A percentile compares a stretch with the other conserved stretches of the same genome.
Evolutionary conservation across 2,888 invertebrate genomes (phyloP).

Genomic region (Scaptomyza parva): DNA sequence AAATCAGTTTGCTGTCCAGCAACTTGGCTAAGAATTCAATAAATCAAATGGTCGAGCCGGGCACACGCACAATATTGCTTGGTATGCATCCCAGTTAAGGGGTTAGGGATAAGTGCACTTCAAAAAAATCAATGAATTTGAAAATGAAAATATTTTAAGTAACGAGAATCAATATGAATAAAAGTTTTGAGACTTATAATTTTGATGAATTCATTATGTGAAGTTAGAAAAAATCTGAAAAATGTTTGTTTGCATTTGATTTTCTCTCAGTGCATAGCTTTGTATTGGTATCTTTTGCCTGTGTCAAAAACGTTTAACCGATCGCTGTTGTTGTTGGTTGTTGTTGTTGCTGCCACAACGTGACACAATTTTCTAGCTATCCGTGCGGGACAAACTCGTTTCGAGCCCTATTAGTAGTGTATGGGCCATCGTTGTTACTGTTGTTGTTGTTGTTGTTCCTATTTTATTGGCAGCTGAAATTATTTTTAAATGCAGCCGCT

Average conservation of each 20-base stretch:
- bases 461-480: constrained; percentile 77
- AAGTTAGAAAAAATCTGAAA: too few relatives aligned
- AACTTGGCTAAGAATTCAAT: constrained; percentile 59
- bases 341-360: constrained; percentile 54
- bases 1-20: constrained; percentile 54
- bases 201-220: too few relatives aligned
- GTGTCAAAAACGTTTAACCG: constrained; percentile 42
- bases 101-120: constrained; percentile 15
- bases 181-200: not conserved
- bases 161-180: not conserved
- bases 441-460: constrained; percentile 42
- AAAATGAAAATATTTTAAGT: not conserved
- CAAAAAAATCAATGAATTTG: not conserved
- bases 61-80: constrained; percentile 77
- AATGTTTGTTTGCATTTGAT: too few relatives aligned
- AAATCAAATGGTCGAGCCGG: constrained; percentile 63
- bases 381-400: constrained; percentile 70
- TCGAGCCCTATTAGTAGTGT: constrained; percentile 66
- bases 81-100: constrained; percentile 55
- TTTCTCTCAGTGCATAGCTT: not conserved
- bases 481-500: constrained; percentile 78
- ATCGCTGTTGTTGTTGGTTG: constrained; percentile 17
- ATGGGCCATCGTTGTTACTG: constrained; percentile 25
- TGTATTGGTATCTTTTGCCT: constrained; percentile 19
- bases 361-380: constrained; percentile 76